Evolutionary conservation across 2,888 invertebrate genomes (phyloP), one percentile per base, ranked within the genome.

Genomic region (Scrobipalpa atriplicella): DNA sequence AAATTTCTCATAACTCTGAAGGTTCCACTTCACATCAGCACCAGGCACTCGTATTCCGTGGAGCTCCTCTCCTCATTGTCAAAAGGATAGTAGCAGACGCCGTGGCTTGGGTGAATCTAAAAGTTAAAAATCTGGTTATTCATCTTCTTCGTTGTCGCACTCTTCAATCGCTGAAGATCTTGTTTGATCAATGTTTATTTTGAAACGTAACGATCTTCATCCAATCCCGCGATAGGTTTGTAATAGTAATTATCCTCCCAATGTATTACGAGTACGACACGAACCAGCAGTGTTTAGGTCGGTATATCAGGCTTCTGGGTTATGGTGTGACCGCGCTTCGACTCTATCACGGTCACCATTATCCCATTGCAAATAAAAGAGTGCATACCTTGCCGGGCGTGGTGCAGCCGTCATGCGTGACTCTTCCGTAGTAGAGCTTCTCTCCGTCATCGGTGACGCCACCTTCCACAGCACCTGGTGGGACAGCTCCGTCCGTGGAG

Each of bases 21-120:
- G 16, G 1, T 47, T 47, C n/a, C 6, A 16, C n/a, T 47, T 82
- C 82, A 92, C 79, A 90, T 72, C 11, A 91, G 85, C 39, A 95
- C 94, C 6, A 97, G 93, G 63, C 95, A 94, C 84, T 97, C 96
- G 85, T 96, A 96, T 71, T 94, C 93, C 0, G 89, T 80, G 69
- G 95, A 94, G 66, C 89, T 92, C 71, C 93, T 86, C 80, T 96
- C 96, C 79, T 94, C 94, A 0, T 96, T 95, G 67, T 93, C 95
- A 80, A 94, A 95, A 8, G 95, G 95, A 71, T 95, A 94, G 84
- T 95, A 95, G 75, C 95, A 94, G 29, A 87, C 84, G 19, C 91
- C 94, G 77, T 95, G 95, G 70, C 94, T 94, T 0, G 94, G 93
- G 74, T 95, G 95, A 29, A 95, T 93, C 94, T 95, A 86, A 11